phyloP scores from a whole-genome alignment of 2,888 invertebrate species.

The Balanococcus diminutus region DNA sequence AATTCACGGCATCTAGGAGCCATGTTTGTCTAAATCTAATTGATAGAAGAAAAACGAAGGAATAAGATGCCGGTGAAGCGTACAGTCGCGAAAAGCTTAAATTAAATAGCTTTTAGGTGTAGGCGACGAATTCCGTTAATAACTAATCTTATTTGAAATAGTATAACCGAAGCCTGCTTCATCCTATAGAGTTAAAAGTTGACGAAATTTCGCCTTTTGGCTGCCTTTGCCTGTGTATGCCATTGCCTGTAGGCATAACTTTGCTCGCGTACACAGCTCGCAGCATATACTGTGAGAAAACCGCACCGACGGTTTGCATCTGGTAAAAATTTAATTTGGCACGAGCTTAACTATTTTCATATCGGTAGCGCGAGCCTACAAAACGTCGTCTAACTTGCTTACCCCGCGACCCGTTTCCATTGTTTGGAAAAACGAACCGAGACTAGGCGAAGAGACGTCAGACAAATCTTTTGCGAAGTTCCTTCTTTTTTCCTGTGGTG shows the following conservation, averaged over 20 bases:
- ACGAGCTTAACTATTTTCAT: neutral
- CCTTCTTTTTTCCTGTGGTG: neutral
- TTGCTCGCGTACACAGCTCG: neutral
- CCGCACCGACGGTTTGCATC: neutral
- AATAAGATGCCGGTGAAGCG: neutral
- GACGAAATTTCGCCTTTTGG: neutral
- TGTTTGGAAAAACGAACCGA: neutral
- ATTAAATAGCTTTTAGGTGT: constrained; percentile 20
- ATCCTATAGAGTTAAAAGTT: neutral
- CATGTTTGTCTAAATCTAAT: neutral
- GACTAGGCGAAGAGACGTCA: neutral
- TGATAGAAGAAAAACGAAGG: neutral
- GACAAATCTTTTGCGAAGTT: neutral
- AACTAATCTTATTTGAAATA: neutral
- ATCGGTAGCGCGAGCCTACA: neutral
- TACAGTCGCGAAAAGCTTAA: neutral
- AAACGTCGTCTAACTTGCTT: neutral
- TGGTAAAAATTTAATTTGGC: constrained; percentile 25
- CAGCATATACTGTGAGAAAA: neutral
- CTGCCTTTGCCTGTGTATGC: neutral
- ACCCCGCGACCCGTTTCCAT: neutral
- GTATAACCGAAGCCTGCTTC: neutral
- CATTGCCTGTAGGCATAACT: neutral
- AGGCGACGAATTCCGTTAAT: neutral
- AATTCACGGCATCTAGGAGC: neutral